Evolutionary conservation across 2,113 vertebrate genomes (phyloP).

Genomic region (Actenoides lindsayi): DNA sequence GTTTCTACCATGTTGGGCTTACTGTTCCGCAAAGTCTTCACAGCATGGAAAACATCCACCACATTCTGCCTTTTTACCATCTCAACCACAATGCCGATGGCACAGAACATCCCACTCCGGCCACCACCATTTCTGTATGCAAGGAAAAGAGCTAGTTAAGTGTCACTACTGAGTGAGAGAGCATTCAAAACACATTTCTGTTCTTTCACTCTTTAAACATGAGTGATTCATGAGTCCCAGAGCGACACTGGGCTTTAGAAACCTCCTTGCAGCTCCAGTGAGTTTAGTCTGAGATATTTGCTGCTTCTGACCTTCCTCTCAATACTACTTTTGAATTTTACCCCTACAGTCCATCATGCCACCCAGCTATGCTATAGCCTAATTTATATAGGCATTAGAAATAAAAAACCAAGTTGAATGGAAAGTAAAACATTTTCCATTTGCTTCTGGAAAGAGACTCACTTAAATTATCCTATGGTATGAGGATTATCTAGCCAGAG

Average conservation of each 20-base stretch:
- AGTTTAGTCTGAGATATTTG: not conserved
- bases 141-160: not conserved
- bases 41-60: constrained; percentile 96
- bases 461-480: not conserved
- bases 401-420: not conserved
- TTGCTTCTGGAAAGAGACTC: not conserved
- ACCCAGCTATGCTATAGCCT: not conserved
- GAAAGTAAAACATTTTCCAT: not conserved
- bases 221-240: not conserved
- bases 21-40: constrained; percentile 96
- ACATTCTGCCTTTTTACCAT: constrained; percentile 98
- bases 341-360: not conserved
- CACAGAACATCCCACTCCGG: constrained; percentile 95
- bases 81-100: constrained; percentile 96
- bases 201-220: not conserved
- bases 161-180: not conserved
- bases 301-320: not conserved
- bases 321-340: not conserved
- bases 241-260: not conserved
- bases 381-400: not conserved
- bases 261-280: not conserved
- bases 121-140: constrained; percentile 90
- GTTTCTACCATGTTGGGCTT: constrained; percentile 99
- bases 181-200: not conserved
- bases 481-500: not conserved